Conservation (phyloP, 2,797 vertebrate species). For the Sebastes jordani region DNA sequence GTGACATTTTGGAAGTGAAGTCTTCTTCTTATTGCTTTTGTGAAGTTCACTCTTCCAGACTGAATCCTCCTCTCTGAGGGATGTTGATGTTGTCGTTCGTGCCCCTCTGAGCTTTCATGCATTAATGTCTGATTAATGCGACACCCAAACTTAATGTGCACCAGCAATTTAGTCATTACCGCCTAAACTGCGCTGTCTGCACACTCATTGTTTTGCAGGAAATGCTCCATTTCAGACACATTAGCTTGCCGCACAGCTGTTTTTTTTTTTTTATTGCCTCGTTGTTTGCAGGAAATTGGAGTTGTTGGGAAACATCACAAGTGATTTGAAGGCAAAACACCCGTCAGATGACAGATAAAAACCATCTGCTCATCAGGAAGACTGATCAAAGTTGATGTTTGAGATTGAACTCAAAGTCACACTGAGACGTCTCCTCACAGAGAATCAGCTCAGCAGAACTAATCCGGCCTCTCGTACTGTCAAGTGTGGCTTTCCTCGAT, state of each 20-base stretch:
- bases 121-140: conserved; percentile 57
- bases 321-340: conserved; percentile 30
- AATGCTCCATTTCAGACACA: conserved; percentile 58
- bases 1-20: background rate
- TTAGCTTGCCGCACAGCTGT: conserved; percentile 55
- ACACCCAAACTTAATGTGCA: conserved; percentile 34
- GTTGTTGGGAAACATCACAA: conserved; percentile 33
- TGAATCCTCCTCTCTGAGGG: background rate
- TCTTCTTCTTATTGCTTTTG: background rate
- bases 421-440: background rate
- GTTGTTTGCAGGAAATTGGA: conserved; percentile 43
- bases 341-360: conserved; percentile 15
- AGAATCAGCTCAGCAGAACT: conserved; percentile 10
- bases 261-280: background rate
- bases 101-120: conserved; percentile 26
- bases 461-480: conserved; percentile 5
- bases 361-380: conserved; percentile 25
- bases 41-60: background rate
- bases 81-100: background rate
- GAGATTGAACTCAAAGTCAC: conserved; percentile 23
- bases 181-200: conserved; percentile 31
- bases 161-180: conserved; percentile 51
- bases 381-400: conserved; percentile 42
- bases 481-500: background rate
- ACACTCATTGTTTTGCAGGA: conserved; percentile 36